Base-by-base conservation (phyloP, 1,140 invertebrate species). In the Drosophila sp. region DNA sequence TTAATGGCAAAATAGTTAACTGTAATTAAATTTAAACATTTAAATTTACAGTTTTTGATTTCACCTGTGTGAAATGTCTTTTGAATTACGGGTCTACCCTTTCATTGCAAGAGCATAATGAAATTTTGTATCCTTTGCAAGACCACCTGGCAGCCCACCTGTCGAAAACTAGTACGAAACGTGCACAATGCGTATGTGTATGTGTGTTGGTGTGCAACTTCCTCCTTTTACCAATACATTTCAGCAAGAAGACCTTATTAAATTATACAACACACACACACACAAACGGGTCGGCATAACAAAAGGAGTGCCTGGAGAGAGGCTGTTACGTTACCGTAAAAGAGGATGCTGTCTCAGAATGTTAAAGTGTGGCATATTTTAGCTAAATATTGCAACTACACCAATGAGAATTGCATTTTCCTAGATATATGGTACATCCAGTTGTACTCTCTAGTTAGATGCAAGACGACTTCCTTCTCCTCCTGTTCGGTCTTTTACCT, bases 361-460 rank as follows among this genome's bases (percentile, higher is more conserved):
- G 79, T 83, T 82, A 78, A 85, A 72, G 76, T 76, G 76, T 87
- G 66, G 82, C 79, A 86, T 83, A 87, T 86, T 83, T 87, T 66
- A 79, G 79, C 79, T 89, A 79, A 86, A 89, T 83, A 87, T 87
- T 87, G 79, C 79, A 79, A 79, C 83, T 66, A 82, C 61, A 75
- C 76, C 76, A 50, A 78, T 66, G 79, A 76, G 82, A 82, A 47
- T 79, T 87, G 82, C 83, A 87, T 50, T 87, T 72, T 57, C 79
- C 47, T 27, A 50, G 23, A 65, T 70, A 65, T 76, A 60, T 58
- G 17, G 72, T 60, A 70, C 38, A 64, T 72, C n/a, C 6, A 38
- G 62, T 35, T 40, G 5, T 50, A 58, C 30, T 40, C 50, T 8
- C 7, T 11, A 23, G 47, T 38, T 60, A 35, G n/a, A 58, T 25